Evolutionary conservation across 2,888 invertebrate genomes (phyloP).

Genomic region (Arge pagana): DNA sequence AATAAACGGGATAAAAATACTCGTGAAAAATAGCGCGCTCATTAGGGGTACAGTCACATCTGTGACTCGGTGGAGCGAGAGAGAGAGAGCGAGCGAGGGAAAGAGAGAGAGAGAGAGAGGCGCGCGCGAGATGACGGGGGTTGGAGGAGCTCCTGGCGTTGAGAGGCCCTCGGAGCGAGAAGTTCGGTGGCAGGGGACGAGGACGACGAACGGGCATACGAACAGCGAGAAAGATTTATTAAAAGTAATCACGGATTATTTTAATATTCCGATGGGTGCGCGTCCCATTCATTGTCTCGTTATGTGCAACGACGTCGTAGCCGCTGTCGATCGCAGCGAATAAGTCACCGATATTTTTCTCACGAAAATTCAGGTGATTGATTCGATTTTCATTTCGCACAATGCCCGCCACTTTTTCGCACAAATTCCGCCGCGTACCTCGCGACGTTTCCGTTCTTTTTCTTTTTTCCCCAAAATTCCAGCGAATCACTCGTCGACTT

Average conservation of each 20-base stretch:
- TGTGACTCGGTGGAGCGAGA: slow-evolving; percentile 44
- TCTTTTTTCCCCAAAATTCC: not conserved
- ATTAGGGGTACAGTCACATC: slow-evolving; percentile 59
- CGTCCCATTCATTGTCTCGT: slow-evolving; percentile 48
- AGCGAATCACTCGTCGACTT: not conserved
- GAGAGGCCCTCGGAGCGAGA: too few relatives aligned
- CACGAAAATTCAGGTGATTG: too few relatives aligned
- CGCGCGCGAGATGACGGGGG: slow-evolving; percentile 29
- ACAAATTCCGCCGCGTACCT: slow-evolving; percentile 1
- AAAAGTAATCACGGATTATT: slow-evolving; percentile 56
- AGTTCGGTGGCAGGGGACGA: not conserved
- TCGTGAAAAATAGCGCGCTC: slow-evolving; percentile 59
- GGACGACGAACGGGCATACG: slow-evolving; percentile 1
- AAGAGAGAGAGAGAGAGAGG: slow-evolving; percentile 27
- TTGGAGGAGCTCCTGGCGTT: slow-evolving; percentile 27
- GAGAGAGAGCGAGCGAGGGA: slow-evolving; percentile 17
- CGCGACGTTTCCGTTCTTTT: not conserved
- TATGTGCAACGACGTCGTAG: slow-evolving; percentile 17
- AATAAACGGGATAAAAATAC: slow-evolving; percentile 60
- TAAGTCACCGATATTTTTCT: too few relatives aligned
- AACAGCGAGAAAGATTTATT: slow-evolving; percentile 48
- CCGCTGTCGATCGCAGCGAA: not conserved
- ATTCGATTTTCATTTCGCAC: too few relatives aligned
- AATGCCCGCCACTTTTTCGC: not conserved
- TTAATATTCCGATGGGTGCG: slow-evolving; percentile 53